A percentile compares a stretch with the other conserved stretches of the same genome.
Conservation (phyloP, 1,140 invertebrate genomes). For the Ladona fulva region DNA sequence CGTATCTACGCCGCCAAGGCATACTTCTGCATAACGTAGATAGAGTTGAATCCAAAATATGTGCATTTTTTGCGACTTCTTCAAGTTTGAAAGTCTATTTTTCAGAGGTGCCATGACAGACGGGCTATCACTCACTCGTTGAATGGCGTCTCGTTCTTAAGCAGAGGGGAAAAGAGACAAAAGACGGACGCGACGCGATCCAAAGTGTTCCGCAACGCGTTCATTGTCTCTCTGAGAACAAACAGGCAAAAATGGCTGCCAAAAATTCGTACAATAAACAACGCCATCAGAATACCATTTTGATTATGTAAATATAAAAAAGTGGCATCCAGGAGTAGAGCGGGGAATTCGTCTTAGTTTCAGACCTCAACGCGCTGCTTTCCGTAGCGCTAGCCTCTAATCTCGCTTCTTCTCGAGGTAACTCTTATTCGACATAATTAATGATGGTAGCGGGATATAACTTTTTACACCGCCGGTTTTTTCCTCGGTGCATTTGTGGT, state of each 20-base stretch:
- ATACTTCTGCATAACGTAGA: too few relatives aligned
- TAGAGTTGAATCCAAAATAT: too few relatives aligned
- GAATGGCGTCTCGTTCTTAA: not conserved
- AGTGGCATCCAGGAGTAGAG: too few relatives aligned
- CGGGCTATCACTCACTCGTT: not conserved
- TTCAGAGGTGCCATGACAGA: not conserved
- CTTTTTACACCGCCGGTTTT: not conserved
- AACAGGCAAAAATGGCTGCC: not conserved
- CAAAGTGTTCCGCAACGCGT: not conserved
- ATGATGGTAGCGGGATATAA: not conserved
- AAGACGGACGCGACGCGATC: not conserved
- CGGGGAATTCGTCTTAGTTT: not conserved
- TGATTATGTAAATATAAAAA: too few relatives aligned
- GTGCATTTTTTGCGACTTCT: not conserved
- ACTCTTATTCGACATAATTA: constrained; percentile 3
- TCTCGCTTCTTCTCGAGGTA: not conserved
- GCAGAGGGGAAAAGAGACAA: not conserved
- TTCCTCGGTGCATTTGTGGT: not conserved
- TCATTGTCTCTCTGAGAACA: not conserved
- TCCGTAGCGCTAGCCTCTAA: not conserved
- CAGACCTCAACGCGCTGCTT: not conserved
- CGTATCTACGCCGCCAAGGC: too few relatives aligned
- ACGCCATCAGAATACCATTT: too few relatives aligned
- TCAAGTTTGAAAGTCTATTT: not conserved
- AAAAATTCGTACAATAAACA: not conserved